Percentiles rank a stretch among this genome's conserved stretches.
These are phyloP conservation scores for Actinia tenebrosa DNA, from an alignment of 64 coral and sea anemone species.

Conservation along the genomic window DNA sequence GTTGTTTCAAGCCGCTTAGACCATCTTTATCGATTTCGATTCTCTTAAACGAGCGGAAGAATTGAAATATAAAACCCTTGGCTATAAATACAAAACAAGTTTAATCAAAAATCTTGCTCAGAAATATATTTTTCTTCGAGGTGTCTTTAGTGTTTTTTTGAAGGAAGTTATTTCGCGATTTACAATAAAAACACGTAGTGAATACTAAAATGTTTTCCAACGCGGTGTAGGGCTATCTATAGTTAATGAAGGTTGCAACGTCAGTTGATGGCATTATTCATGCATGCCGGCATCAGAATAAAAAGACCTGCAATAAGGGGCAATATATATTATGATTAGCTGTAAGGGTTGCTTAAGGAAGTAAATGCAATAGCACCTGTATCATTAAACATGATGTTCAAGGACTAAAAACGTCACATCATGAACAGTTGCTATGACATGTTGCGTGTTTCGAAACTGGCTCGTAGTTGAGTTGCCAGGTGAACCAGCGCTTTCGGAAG, in stretches of 20 bases:
- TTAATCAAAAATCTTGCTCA: background rate
- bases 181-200: too few relatives aligned
- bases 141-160: background rate
- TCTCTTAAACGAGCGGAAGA: background rate
- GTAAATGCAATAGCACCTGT: background rate
- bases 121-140: background rate
- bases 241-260: background rate
- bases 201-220: too few relatives aligned
- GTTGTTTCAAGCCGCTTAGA: constrained; percentile 8
- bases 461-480: too few relatives aligned
- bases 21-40: background rate
- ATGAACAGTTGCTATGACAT: too few relatives aligned
- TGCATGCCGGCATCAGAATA: too few relatives aligned
- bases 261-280: background rate
- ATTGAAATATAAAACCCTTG: background rate
- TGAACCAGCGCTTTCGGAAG: too few relatives aligned
- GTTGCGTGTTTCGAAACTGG: too few relatives aligned
- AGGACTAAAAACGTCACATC: too few relatives aligned
- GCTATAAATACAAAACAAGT: background rate
- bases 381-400: too few relatives aligned
- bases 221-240: too few relatives aligned
- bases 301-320: background rate
- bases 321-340: background rate
- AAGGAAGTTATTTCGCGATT: too few relatives aligned
- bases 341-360: background rate